Base-by-base conservation (phyloP, 2,888 invertebrate species). In the Thalpophila matura region DNA sequence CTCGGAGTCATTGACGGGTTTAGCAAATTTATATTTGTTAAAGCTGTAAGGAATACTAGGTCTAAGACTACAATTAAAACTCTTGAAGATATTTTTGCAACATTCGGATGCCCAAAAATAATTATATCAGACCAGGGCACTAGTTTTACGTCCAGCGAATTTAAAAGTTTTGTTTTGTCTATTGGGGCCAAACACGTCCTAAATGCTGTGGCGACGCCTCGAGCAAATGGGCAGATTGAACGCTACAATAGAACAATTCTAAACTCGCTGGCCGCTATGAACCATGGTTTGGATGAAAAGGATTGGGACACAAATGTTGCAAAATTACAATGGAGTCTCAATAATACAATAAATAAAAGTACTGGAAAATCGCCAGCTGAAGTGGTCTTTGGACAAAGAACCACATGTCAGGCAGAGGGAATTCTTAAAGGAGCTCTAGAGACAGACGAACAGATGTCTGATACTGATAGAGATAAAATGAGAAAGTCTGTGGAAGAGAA, bases 201-300 rank as follows among this genome's bases (percentile, higher is more conserved):
- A 10, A 55, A 55, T 22, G 54, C 54, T 1, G 35, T 35, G 4
- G 40, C 53, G 12, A 42, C 53, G 4, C 53, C 53, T 2, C 29
- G 53, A 9, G 53, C 53, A 0, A 53, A 53, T 14, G 53, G 53
- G 1, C 42, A 53, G n/a, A 24, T 53, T 35, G 58, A 58, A 37
- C 7, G 58, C 3, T 58, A 58, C 12, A 58, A 58, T 35, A 31
- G 50, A 18, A 50, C 58, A 5, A 46, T 55, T 18, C n/a, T 55
- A n/a, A 18, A 18, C 10, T 20, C 54, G 4, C 29, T 55, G 2
- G 18, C 33, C 9, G 7, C 57, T 6, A 26, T 37, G 35, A 40
- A 42, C 26, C 26, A 42, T 22, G 22, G 20, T 42, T 7, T 10
- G 20, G 12, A 14, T 22, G 46, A 55, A 10, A 12, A 4, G n/a